These are phyloP conservation scores for Oreotragus oreotragus DNA, from an alignment of 2,113 vertebrate species.

Conservation along the genomic window DNA sequence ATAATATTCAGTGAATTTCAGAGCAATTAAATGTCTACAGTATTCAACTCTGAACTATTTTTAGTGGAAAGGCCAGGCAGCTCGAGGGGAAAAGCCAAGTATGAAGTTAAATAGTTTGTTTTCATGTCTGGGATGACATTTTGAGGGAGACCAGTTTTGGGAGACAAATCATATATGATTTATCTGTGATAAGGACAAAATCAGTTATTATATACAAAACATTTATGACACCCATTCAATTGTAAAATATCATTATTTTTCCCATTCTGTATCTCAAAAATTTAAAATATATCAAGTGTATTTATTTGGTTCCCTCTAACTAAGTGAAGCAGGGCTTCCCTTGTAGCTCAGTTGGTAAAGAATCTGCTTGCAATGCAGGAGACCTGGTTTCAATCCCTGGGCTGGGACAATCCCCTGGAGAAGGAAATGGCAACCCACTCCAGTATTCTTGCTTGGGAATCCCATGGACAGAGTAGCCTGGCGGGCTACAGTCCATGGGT, in stretches of 20 bases:
- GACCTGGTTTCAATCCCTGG: not conserved
- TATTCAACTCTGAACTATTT: not conserved
- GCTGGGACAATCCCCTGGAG: not conserved
- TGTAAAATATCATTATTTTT: not conserved
- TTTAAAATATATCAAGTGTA: not conserved
- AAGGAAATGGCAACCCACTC: not conserved
- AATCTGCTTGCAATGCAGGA: not conserved
- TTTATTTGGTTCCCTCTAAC: not conserved
- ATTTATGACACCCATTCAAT: not conserved
- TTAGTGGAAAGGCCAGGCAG: not conserved
- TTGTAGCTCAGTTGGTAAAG: not conserved
- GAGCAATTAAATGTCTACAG: not conserved
- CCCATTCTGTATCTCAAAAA: not conserved
- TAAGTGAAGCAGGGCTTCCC: not conserved
- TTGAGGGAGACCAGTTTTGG: not conserved
- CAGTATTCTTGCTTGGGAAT: not conserved
- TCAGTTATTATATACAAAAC: not conserved
- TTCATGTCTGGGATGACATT: not conserved
- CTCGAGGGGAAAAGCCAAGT: not conserved
- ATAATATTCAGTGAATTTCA: conserved; percentile 3
- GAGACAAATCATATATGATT: not conserved
- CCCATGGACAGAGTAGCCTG: not conserved
- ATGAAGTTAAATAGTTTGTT: conserved; percentile 1
- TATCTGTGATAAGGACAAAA: not conserved
- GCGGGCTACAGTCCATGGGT: not conserved